Percentiles rank a stretch among this genome's conserved stretches.
These are phyloP conservation scores for Intellagama lesueurii DNA, from an alignment of 2,797 vertebrate species.

Conservation along the genomic window DNA sequence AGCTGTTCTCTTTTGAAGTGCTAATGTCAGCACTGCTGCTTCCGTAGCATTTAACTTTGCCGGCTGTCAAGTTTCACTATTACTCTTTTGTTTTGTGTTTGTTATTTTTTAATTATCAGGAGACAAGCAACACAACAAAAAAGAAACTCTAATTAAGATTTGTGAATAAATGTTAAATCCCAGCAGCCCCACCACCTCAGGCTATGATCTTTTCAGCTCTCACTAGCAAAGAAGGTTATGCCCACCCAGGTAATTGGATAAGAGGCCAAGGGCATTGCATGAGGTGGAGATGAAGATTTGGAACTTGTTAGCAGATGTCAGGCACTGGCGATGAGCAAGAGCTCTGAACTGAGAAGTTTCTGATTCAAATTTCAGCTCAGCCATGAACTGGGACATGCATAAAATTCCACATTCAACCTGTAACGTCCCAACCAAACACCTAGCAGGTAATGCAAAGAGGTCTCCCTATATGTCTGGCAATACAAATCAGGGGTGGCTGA, in stretches of 20 bases:
- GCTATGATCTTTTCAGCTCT: conserved; percentile 60
- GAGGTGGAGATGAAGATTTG: conserved; percentile 29
- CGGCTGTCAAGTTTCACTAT: conserved; percentile 52
- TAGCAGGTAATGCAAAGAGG: not conserved
- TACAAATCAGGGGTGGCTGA: not conserved
- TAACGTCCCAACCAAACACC: not conserved
- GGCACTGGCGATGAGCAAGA: not conserved
- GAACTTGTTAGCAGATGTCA: conserved; percentile 21
- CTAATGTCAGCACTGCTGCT: conserved; percentile 68
- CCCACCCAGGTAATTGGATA: conserved; percentile 55
- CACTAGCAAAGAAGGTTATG: conserved; percentile 40
- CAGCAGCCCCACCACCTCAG: conserved; percentile 43
- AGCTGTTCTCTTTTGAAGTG: conserved; percentile 73
- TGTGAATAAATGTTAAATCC: conserved; percentile 64
- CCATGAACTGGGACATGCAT: not conserved
- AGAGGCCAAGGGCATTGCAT: conserved; percentile 31
- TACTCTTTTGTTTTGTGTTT: conserved; percentile 59
- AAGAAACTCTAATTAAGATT: conserved; percentile 57
- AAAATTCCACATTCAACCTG: not conserved
- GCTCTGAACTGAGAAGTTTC: not conserved
- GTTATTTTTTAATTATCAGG: conserved; percentile 53
- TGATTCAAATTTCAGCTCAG: not conserved
- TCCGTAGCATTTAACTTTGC: conserved; percentile 60
- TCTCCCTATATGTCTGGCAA: not conserved
- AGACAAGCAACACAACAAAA: conserved; percentile 40